phyloP scores from a whole-genome alignment of 1,140 invertebrate genomes.

The Papilio polytes region DNA sequence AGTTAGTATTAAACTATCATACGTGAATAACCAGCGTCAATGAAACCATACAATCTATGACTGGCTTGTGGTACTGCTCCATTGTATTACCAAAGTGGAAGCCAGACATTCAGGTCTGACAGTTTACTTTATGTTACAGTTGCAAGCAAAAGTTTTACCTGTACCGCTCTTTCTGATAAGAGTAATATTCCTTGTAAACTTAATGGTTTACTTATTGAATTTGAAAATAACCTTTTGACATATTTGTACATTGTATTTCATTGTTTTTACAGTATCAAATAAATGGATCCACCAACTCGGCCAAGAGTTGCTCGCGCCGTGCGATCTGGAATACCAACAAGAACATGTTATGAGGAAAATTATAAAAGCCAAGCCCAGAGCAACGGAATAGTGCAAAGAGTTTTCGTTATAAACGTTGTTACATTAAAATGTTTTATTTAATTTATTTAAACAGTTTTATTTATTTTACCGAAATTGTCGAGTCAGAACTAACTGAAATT shows the following conservation, averaged over 20 bases:
- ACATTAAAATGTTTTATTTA: not conserved
- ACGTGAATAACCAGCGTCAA: too few relatives aligned
- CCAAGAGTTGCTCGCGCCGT: conserved; percentile 95
- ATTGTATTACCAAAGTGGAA: too few relatives aligned
- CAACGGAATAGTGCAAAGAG: conserved; percentile 39
- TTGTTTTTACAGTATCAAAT: conserved; percentile 92
- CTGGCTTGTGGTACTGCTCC: too few relatives aligned
- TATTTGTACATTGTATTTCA: not conserved
- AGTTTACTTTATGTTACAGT: too few relatives aligned
- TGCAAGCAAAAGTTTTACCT: not conserved
- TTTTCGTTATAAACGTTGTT: not conserved
- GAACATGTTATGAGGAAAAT: conserved; percentile 68
- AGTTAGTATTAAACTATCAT: too few relatives aligned
- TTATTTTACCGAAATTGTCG: not conserved
- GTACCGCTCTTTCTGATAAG: not conserved
- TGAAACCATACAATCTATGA: too few relatives aligned
- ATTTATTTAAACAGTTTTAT: not conserved
- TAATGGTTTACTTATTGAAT: not conserved
- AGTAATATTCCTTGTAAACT: not conserved
- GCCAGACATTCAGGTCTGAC: too few relatives aligned
- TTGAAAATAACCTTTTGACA: not conserved
- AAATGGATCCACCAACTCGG: conserved; percentile 99
- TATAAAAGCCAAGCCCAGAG: conserved; percentile 56
- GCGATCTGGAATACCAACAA: conserved; percentile 85
- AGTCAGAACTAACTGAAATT: not conserved